Evolutionary conservation across 1,140 invertebrate species (phyloP).

Genomic region (Drosophila rhopaloa): DNA sequence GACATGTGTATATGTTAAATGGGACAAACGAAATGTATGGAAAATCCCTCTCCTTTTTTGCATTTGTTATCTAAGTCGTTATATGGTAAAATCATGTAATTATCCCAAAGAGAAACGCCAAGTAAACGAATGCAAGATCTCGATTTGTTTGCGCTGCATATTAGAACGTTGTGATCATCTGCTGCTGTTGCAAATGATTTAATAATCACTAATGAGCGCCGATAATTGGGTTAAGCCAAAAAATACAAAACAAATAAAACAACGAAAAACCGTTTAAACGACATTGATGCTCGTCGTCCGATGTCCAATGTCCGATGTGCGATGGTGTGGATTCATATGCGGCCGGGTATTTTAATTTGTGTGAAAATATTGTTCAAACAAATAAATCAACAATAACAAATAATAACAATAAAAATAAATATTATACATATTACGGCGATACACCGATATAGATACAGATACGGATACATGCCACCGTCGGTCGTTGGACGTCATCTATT

Average conservation of each 20-base stretch:
- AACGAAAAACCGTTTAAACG: conserved; percentile 34
- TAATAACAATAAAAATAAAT: conserved; percentile 80
- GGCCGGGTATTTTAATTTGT: conserved; percentile 78
- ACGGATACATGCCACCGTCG: conserved; percentile 17
- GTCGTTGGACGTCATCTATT: conserved; percentile 42
- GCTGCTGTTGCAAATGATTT: conserved; percentile 60
- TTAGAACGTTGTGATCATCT: conserved; percentile 62
- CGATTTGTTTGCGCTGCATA: conserved; percentile 54
- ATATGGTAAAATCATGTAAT: neutral
- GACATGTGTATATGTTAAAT: neutral
- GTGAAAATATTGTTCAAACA: conserved; percentile 79
- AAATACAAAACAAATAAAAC: conserved; percentile 40
- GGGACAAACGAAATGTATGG: neutral
- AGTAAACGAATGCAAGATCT: conserved; percentile 34
- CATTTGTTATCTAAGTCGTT: neutral
- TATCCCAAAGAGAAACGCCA: neutral
- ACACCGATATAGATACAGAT: conserved; percentile 32
- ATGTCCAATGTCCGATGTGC: conserved; percentile 1
- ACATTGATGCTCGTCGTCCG: conserved; percentile 17
- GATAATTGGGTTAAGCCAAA: conserved; percentile 74
- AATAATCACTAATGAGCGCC: conserved; percentile 76
- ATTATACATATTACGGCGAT: conserved; percentile 63
- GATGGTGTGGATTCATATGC: conserved; percentile 38
- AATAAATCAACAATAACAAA: conserved; percentile 77
- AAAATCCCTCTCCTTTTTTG: too few species aligned